Percentiles rank a stretch among this genome's conserved stretches.
Evolutionary conservation across 2,888 invertebrate species (phyloP).

Genomic region (Petrolisthes cinctipes): DNA sequence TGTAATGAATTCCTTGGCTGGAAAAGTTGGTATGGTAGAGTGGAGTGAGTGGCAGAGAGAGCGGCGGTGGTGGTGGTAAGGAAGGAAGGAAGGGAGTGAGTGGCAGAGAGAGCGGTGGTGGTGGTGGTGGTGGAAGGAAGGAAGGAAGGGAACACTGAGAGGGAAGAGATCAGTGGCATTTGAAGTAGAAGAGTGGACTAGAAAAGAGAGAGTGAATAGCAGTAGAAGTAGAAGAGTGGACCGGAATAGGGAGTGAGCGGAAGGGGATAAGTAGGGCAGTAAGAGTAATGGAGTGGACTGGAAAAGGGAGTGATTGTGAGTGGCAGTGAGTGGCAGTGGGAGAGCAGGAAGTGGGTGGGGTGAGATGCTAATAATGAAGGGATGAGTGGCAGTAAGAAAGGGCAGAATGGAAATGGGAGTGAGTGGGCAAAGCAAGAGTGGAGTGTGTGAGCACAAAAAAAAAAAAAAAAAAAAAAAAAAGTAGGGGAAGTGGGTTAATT

Average conservation of each 20-base stretch:
- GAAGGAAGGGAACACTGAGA: background rate
- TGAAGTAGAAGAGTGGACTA: background rate
- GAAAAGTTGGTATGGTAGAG: background rate
- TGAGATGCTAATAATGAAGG: background rate
- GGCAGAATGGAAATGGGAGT: background rate
- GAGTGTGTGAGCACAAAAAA: background rate
- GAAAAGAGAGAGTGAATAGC: background rate
- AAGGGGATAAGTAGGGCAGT: background rate
- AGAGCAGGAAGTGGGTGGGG: too few species aligned
- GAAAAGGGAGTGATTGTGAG: background rate
- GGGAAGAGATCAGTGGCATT: background rate
- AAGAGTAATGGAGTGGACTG: background rate
- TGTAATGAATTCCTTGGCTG: background rate
- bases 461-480: background rate
- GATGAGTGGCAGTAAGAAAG: background rate
- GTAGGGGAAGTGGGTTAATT: background rate
- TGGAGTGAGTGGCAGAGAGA: slow-evolving; percentile 16
- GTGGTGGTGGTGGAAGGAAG: too few species aligned
- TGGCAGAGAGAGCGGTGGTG: too few species aligned
- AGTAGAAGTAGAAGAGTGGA: background rate
- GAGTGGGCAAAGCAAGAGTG: background rate
- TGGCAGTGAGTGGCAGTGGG: too few species aligned
- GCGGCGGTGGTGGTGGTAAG: background rate
- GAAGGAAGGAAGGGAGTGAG: too few species aligned
- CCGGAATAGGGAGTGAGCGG: background rate